Evolutionary conservation across 92 coral and sea anemone genomes (phyloP).

Genomic region (Palythoa heliodiscus): DNA sequence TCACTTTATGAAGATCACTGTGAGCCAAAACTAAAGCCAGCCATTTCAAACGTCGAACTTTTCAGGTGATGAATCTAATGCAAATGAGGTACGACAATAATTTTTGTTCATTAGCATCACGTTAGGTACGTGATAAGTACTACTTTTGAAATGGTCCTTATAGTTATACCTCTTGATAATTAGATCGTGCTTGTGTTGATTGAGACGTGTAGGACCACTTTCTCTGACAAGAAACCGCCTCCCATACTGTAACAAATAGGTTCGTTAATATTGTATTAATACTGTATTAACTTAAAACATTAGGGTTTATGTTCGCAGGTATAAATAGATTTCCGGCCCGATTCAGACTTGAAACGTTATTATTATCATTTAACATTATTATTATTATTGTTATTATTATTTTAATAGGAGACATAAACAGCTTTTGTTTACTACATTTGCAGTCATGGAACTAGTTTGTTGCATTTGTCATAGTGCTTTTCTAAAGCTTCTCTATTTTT

Average conservation of each 20-base stretch:
- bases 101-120: not conserved
- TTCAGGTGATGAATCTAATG: not conserved
- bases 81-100: not conserved
- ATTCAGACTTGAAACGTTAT: too few species aligned
- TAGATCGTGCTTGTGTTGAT: not conserved
- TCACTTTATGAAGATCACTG: not conserved
- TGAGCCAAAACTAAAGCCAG: not conserved
- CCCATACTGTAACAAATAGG: conserved; percentile 18
- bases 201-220: conserved; percentile 20
- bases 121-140: not conserved
- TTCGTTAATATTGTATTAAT: not conserved
- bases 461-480: too few species aligned
- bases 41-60: too few species aligned
- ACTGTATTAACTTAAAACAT: not conserved
- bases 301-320: too few species aligned
- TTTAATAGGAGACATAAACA: too few species aligned
- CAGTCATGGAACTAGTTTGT: too few species aligned
- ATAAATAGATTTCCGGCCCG: too few species aligned
- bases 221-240: conserved; percentile 25
- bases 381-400: too few species aligned
- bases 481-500: too few species aligned
- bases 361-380: too few species aligned
- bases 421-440: too few species aligned
- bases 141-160: not conserved
- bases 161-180: conserved; percentile 30